phyloP scores from a whole-genome alignment of 2,113 vertebrate genomes.

The Platanista minor region DNA sequence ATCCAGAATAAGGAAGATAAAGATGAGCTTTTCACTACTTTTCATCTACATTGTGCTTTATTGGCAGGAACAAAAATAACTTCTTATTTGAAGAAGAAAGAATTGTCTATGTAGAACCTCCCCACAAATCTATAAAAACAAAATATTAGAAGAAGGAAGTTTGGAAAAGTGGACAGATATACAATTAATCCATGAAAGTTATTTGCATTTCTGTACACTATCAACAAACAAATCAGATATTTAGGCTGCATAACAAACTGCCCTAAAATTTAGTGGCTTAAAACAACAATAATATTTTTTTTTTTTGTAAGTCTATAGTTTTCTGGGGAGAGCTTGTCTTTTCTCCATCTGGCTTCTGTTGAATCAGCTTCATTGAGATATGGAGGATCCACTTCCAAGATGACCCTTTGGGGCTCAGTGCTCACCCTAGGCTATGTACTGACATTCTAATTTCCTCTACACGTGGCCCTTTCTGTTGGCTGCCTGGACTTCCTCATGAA shows the following conservation, averaged over 20 bases:
- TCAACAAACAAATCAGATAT: not conserved
- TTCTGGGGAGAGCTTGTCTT: not conserved
- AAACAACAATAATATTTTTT: not conserved
- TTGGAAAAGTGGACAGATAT: not conserved
- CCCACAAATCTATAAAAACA: not conserved
- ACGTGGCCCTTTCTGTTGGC: not conserved
- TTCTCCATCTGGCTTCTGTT: not conserved
- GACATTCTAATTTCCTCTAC: not conserved
- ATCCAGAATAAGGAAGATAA: not conserved
- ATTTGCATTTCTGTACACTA: not conserved
- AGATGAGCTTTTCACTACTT: not conserved
- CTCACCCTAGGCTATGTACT: not conserved
- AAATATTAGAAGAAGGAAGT: not conserved
- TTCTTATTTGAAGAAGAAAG: not conserved
- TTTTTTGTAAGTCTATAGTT: not conserved
- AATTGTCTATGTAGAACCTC: not conserved
- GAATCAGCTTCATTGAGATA: not conserved
- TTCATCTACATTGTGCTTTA: not conserved
- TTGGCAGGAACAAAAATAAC: not conserved
- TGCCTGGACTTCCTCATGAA: not conserved
- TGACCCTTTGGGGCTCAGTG: not conserved
- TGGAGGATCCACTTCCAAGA: not conserved
- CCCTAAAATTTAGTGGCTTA: not conserved
- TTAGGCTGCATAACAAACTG: not conserved
- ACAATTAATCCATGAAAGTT: not conserved